Conservation (phyloP, 2,797 vertebrate genomes). For the Tolypeutes matacus region DNA sequence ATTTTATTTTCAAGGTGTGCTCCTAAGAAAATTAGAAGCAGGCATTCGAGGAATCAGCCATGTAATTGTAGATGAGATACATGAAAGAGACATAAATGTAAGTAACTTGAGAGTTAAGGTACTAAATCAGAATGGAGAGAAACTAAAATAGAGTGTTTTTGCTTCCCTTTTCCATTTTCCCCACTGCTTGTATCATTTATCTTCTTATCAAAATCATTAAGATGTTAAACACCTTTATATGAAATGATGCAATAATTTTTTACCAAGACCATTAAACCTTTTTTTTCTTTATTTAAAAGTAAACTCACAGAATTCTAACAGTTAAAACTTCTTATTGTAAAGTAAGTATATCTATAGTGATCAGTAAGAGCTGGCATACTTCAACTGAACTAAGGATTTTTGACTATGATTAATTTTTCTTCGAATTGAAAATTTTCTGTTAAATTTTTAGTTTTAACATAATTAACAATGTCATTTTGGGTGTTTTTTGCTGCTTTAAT, state of each 20-base stretch:
- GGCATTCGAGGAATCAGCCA: slow-evolving; percentile 98
- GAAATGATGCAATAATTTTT: background rate
- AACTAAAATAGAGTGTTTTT: background rate
- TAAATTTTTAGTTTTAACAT: background rate
- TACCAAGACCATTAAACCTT: background rate
- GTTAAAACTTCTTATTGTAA: background rate
- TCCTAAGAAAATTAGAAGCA: slow-evolving; percentile 96
- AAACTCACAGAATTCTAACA: background rate
- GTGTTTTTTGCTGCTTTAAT: background rate
- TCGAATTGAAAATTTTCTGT: background rate
- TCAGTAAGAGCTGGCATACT: background rate
- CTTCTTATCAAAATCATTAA: background rate
- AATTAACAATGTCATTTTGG: background rate
- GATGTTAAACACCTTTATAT: background rate
- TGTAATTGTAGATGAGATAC: slow-evolving; percentile 98
- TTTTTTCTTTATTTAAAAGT: background rate
- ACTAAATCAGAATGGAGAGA: background rate
- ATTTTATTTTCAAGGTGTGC: slow-evolving; percentile 90
- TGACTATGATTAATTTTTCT: background rate
- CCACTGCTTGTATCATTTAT: background rate
- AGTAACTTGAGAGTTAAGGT: slow-evolving; percentile 83
- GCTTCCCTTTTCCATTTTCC: background rate
- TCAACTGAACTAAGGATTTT: background rate
- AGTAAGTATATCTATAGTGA: background rate
- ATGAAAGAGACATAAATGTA: slow-evolving; percentile 98